These are phyloP conservation scores for Leucophora obtusa DNA, from an alignment of 2,888 invertebrate species.

Conservation along the genomic window DNA sequence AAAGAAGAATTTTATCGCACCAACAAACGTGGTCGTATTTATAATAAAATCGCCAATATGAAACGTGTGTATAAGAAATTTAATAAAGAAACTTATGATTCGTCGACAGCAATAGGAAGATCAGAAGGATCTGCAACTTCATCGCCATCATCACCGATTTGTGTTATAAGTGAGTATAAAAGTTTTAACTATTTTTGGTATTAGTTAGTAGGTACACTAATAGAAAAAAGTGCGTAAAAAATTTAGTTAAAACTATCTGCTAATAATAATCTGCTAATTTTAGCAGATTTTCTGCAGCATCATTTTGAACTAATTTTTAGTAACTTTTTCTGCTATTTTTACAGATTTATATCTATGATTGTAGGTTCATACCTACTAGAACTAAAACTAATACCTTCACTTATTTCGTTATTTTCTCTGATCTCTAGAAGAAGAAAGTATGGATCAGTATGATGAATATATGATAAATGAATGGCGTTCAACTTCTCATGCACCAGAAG, in stretches of 20 bases:
- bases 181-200: background rate
- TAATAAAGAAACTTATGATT: conserved; percentile 14
- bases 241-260: no score
- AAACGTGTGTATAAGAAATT: conserved; percentile 54
- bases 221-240: no score
- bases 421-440: conserved; percentile 40
- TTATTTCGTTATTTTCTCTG: no score
- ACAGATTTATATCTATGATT: no score
- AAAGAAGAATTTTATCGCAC: conserved; percentile 56
- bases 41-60: conserved; percentile 59
- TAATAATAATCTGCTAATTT: no score
- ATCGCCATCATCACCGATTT: conserved; percentile 15
- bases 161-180: conserved; percentile 47
- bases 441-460: conserved; percentile 40
- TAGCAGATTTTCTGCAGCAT: no score
- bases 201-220: no score
- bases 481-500: conserved; percentile 19
- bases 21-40: conserved; percentile 52
- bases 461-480: conserved; percentile 37
- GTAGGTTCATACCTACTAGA: no score
- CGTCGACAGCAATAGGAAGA: no score
- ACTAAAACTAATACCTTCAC: no score
- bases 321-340: no score
- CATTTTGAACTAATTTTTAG: no score
- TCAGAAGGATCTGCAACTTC: conserved; percentile 6